Conservation (phyloP, 2,888 invertebrate genomes). For the Eristalis intricaria region DNA sequence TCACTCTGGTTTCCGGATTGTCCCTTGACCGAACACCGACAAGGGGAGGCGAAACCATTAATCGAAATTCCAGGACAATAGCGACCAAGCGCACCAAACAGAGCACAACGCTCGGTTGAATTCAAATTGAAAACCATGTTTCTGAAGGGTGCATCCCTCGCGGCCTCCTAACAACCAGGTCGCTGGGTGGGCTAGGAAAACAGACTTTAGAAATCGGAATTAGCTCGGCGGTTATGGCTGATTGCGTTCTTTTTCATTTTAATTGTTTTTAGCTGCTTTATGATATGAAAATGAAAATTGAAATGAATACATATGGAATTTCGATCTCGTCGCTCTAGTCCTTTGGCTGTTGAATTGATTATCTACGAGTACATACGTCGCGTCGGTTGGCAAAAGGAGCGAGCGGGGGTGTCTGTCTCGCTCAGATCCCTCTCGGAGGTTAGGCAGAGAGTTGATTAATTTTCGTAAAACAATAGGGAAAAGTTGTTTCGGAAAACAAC, state of each 20-base stretch:
- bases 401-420: neutral
- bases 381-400: neutral
- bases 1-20: neutral
- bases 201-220: conserved; percentile 28
- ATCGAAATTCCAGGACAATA: conserved; percentile 28
- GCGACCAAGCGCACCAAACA: conserved; percentile 10
- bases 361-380: conserved; percentile 30
- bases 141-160: conserved; percentile 43
- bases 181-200: neutral
- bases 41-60: neutral
- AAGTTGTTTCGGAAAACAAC: conserved; percentile 35
- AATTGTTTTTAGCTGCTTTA: too few species aligned
- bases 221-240: conserved; percentile 53
- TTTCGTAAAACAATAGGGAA: conserved; percentile 48
- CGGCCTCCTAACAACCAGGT: neutral
- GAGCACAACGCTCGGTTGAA: conserved; percentile 24
- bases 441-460: conserved; percentile 56
- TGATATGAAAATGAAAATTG: conserved; percentile 29
- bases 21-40: neutral
- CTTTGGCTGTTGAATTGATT: conserved; percentile 66
- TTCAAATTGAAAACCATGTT: conserved; percentile 67
- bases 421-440: neutral
- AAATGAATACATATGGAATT: conserved; percentile 6
- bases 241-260: conserved; percentile 37
- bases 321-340: neutral